phyloP scores from a whole-genome alignment of 2,888 invertebrate species.

The Pelosia muscerda region DNA sequence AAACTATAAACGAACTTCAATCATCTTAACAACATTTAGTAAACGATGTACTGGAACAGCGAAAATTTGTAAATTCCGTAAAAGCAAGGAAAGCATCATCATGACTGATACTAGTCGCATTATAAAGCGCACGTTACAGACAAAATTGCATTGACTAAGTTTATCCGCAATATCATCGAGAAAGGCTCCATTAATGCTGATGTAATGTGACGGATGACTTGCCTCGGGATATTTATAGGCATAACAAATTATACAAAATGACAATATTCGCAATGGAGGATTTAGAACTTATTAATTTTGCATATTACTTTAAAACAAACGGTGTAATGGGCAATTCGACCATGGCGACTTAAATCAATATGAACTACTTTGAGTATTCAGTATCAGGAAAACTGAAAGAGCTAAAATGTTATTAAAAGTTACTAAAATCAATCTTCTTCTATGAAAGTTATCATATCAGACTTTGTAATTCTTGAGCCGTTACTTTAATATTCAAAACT shows the following conservation, averaged over 20 bases:
- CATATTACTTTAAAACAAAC: slow-evolving; percentile 19
- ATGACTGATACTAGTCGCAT: neutral
- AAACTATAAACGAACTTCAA: neutral
- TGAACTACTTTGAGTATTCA: neutral
- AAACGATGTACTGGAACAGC: neutral
- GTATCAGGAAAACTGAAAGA: neutral
- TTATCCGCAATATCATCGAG: slow-evolving; percentile 41
- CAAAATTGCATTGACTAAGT: slow-evolving; percentile 37
- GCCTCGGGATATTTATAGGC: slow-evolving; percentile 33
- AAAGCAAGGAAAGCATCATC: neutral
- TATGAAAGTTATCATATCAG: neutral
- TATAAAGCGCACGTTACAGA: slow-evolving; percentile 19
- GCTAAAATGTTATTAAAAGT: neutral
- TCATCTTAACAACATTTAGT: neutral
- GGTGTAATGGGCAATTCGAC: neutral
- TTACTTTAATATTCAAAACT: neutral
- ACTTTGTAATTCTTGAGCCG: neutral
- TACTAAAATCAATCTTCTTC: neutral
- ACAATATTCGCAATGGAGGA: slow-evolving; percentile 44
- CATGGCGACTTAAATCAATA: neutral
- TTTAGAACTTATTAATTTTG: slow-evolving; percentile 39
- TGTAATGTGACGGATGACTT: slow-evolving; percentile 45
- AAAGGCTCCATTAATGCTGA: slow-evolving; percentile 34
- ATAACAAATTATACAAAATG: slow-evolving; percentile 53
- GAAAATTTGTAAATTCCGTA: neutral